Conservation (phyloP, 2,113 vertebrate species). For the Pogona vitticeps region DNA sequence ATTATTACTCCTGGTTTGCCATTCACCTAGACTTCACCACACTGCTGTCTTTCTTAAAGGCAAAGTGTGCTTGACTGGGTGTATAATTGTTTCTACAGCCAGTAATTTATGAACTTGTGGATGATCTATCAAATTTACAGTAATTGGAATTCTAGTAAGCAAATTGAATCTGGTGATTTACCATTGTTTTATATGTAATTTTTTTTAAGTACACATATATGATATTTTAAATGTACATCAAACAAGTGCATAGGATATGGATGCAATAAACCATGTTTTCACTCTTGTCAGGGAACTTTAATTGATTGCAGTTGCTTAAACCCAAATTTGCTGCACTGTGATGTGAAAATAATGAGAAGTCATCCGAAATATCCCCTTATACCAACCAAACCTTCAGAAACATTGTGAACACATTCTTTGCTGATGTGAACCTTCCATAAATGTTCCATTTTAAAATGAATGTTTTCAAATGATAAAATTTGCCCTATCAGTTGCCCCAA, state of each 20-base stretch:
- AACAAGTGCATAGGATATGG: neutral
- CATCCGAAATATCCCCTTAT: neutral
- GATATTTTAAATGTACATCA: neutral
- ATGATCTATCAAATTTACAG: neutral
- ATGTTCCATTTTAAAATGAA: conserved; percentile 21
- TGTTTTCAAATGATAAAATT: conserved; percentile 39
- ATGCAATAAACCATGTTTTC: neutral
- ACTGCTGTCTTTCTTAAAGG: conserved; percentile 1
- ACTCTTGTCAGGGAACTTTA: neutral
- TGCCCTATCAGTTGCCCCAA: conserved; percentile 43
- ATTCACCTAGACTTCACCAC: neutral
- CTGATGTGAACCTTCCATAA: neutral
- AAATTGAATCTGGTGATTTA: neutral
- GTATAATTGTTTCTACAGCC: neutral
- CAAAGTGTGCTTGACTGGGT: neutral
- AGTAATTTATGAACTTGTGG: neutral
- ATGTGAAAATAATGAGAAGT: conserved; percentile 10
- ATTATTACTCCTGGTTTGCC: neutral
- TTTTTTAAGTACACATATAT: neutral
- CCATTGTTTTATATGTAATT: neutral
- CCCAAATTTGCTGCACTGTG: neutral
- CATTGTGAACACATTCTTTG: neutral
- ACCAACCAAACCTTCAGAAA: neutral
- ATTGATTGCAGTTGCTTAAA: neutral
- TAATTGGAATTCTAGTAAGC: conserved; percentile 9